Percentiles rank a stretch among this genome's conserved stretches.
phyloP scores from a whole-genome alignment of 64 coral and sea anemone genomes.

The Pocillopora damicornis region DNA sequence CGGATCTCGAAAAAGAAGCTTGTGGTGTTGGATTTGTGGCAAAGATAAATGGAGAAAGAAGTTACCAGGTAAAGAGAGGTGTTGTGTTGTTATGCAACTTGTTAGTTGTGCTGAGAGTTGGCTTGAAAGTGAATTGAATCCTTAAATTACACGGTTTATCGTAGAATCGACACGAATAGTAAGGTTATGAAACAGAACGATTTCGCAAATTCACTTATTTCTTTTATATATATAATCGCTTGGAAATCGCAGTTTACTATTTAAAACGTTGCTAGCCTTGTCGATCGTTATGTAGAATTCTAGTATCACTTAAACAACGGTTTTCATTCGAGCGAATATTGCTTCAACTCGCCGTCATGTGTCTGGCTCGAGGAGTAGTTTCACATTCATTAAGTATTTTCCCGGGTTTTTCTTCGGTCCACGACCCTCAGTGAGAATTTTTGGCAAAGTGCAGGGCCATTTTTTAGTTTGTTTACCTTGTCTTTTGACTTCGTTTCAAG shows the following conservation, averaged over 20 bases:
- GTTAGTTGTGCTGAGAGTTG: no score
- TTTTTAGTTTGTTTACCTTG: background rate
- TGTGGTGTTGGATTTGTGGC: conserved; percentile 94
- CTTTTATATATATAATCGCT: no score
- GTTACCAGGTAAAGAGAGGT: conserved; percentile 56
- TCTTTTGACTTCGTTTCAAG: background rate
- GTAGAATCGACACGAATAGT: no score
- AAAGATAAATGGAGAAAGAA: conserved; percentile 81
- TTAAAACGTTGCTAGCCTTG: background rate
- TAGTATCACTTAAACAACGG: background rate
- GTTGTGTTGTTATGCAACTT: background rate
- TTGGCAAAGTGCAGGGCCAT: background rate
- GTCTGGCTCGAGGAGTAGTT: background rate
- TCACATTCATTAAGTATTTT: background rate
- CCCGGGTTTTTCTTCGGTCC: background rate
- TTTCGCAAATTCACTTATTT: background rate
- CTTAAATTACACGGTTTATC: no score
- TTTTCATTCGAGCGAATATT: background rate
- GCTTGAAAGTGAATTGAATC: no score
- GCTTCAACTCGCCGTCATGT: background rate
- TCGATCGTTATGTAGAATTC: background rate
- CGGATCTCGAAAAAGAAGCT: conserved; percentile 77
- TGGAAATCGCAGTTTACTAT: background rate
- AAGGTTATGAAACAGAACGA: no score
- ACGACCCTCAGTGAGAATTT: background rate